These are phyloP conservation scores for Theocolax elegans DNA, from an alignment of 1,140 invertebrate species.

Conservation along the genomic window DNA sequence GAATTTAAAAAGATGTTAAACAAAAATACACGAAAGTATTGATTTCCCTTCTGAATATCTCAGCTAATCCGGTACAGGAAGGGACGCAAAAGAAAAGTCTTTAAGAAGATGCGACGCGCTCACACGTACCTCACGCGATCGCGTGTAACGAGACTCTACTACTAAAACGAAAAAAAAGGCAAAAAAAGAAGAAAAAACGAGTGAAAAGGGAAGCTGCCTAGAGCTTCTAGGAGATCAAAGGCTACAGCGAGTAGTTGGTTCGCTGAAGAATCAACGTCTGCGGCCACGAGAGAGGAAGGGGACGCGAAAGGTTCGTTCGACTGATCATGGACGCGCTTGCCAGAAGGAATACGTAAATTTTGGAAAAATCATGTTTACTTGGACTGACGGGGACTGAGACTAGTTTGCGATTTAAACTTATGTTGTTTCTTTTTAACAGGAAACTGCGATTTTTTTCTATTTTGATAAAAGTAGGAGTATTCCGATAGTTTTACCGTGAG, in stretches of 20 bases:
- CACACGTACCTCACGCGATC: not conserved
- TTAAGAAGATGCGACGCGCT: not conserved
- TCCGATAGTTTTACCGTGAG: no score
- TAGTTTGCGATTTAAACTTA: no score
- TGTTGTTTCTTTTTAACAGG: no score
- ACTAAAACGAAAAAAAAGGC: no score
- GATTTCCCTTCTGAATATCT: not conserved
- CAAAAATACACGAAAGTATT: not conserved
- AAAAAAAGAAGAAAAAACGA: not conserved
- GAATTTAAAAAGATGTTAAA: no score
- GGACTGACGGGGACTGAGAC: no score
- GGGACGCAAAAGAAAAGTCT: not conserved
- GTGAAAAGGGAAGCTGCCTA: not conserved
- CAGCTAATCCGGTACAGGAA: not conserved
- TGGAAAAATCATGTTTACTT: not conserved
- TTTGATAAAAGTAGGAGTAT: no score
- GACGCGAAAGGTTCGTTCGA: not conserved
- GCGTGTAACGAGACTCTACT: no score
- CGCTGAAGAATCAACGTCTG: not conserved
- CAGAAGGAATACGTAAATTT: constrained; percentile 23
- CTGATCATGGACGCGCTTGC: not conserved
- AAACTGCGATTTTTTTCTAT: no score
- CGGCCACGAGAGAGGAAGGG: not conserved
- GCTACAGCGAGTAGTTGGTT: not conserved
- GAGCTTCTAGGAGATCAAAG: not conserved